phyloP scores from a whole-genome alignment of 2,797 vertebrate genomes.

The Heliangelus exortis region DNA sequence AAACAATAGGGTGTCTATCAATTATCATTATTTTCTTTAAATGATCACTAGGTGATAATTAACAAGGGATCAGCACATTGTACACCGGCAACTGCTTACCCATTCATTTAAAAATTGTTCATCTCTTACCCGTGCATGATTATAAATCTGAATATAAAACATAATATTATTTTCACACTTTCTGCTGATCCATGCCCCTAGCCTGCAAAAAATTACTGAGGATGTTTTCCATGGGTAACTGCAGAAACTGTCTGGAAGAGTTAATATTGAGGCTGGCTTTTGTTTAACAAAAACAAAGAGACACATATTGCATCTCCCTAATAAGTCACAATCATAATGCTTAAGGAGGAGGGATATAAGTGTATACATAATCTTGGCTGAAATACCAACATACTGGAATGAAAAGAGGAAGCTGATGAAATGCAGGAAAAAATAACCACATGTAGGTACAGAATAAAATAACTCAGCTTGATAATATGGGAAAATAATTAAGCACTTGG shows the following conservation, averaged over 20 bases:
- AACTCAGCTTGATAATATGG: not conserved
- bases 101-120: not conserved
- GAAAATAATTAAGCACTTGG: not conserved
- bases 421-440: not conserved
- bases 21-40: not conserved
- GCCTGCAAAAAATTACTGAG: not conserved
- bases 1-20: conserved; percentile 1
- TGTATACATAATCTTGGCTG: not conserved
- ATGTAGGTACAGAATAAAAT: not conserved
- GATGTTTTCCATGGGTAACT: not conserved
- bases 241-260: not conserved
- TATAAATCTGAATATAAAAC: not conserved
- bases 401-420: conserved; percentile 7
- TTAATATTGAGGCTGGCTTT: not conserved
- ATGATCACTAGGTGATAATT: not conserved
- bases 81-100: not conserved
- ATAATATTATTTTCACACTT: not conserved
- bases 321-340: not conserved
- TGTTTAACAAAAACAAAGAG: not conserved
- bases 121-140: not conserved
- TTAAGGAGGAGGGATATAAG: not conserved
- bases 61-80: not conserved
- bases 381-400: not conserved
- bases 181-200: fast-evolving
- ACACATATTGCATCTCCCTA: not conserved